Evolutionary conservation across 2,113 vertebrate species (phyloP), one percentile per base, ranked within the genome.

Genomic region (Nettapus auritus): DNA sequence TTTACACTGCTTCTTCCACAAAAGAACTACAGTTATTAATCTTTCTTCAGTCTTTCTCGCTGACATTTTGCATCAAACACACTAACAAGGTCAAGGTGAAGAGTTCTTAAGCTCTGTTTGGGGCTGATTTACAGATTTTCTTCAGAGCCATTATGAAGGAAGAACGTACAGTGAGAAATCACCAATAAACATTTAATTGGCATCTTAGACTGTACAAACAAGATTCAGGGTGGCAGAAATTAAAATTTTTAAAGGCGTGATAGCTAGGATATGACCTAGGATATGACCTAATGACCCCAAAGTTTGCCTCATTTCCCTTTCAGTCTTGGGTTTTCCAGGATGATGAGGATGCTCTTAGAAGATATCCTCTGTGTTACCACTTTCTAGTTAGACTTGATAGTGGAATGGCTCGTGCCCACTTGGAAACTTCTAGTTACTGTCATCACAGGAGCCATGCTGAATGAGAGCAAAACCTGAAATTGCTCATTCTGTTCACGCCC

Each of bases 21-120:
- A 85, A 93, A 82, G 83, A 73, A 62, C 38, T n/a, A 34, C 48
- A 90, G 73, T 95, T 90, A 71, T 28, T 95, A 91, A 96, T 94
- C 86, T 96, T 96, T 71, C 82, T 81, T 79, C 48, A 73, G 62
- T 56, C 74, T 82, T 86, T 40, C 67, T 82, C 87, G 64, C 56
- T 94, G 88, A 68, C 0, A 0, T 84, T 76, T 86, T 84, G 79
- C 95, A 88, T 88, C 83, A 94, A 73, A 62, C 11, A 0, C 50
- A 53, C 3, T n/a, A 81, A 62, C 53, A 21, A 11, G 33, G 62
- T 86, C 77, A 56, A 90, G 92, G 76, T 92, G 44, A 88, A 87
- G 59, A 90, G 48, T 83, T 94, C 80, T 94, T 67, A 33, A 95
- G 73, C 62, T 92, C 62, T 88, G 60, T 73, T 94, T 82, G 69